Evolutionary conservation across 2,797 vertebrate genomes (phyloP), one percentile per base, ranked within the genome.

Genomic region (Lepus oiostolus): DNA sequence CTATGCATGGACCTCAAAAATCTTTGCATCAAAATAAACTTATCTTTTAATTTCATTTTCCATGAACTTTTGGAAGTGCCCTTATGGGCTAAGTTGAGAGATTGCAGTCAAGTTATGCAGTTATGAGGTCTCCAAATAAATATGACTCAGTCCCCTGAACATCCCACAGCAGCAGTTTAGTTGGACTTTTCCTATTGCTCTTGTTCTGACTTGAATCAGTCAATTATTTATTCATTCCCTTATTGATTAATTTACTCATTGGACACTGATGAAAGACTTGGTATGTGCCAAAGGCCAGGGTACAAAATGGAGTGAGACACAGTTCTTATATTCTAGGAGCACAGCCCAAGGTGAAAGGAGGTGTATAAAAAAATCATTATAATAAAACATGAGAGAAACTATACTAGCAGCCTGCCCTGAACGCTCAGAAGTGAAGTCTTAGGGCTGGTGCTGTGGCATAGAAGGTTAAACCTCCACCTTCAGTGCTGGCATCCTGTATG

Each of bases 71-170:
- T 58, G 54, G 54, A 21, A 58, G 54, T 58, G 54, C 54, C 54
- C 54, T 58, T 21, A 16, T 58, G 38, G 32, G 79, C 63, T 86
- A 84, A 52, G 12, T 42, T n/a, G 14, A 91, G 80, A 89, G 88
- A 81, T 7, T 52, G n/a, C 26, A n/a, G 26, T 58, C 54, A 80
- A 38, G 42, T 79, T 52, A 65, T 76, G 54, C 12, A 83, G 28
- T 88, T 85, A 75, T 74, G 83, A 35, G n/a, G 74, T 63, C 91
- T 26, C 50, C 75, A 87, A 47, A 85, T 79, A 63, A 93, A 50
- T 84, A 28, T 62, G 91, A 92, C 83, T 81, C 52, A 60, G 58
- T 71, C 50, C 16, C 91, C 58, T 47, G 42, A 70, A 71, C 6
- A 52, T 10, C 16, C 10, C 68, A 47, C 4, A 12, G 72, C 26